Conservation (phyloP, 1,140 invertebrate species). For the Bombus pyrosoma region DNA sequence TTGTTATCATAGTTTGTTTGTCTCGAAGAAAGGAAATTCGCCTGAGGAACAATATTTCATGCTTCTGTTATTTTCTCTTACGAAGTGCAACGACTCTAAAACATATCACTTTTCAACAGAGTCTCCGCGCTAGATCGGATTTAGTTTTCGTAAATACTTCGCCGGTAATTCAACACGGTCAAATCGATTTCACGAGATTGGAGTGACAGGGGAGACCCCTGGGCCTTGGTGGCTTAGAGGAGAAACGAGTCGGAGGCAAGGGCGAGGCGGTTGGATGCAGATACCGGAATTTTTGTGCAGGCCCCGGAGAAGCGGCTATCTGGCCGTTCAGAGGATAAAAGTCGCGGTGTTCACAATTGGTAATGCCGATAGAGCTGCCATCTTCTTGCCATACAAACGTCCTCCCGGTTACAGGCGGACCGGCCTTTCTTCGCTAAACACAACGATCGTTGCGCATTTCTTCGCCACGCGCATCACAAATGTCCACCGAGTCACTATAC, state of each 20-base stretch:
- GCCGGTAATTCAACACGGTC: slow-evolving; percentile 54
- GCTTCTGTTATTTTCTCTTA: neutral
- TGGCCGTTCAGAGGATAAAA: slow-evolving; percentile 63
- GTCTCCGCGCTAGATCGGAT: neutral
- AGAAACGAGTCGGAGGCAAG: slow-evolving; percentile 4
- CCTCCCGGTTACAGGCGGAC: slow-evolving; percentile 72
- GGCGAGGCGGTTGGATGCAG: slow-evolving; percentile 42
- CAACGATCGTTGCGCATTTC: slow-evolving; percentile 53
- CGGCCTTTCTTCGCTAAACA: slow-evolving; percentile 69
- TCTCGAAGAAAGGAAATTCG: neutral
- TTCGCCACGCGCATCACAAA: slow-evolving; percentile 48
- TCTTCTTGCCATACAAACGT: slow-evolving; percentile 81
- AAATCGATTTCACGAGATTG: slow-evolving; percentile 66
- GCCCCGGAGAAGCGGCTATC: slow-evolving; percentile 29
- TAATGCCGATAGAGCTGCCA: slow-evolving; percentile 80
- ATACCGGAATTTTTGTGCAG: slow-evolving; percentile 56
- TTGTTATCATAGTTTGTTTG: neutral
- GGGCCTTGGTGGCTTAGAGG: slow-evolving; percentile 46
- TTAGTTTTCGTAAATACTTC: slow-evolving; percentile 38
- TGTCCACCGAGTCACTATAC: slow-evolving; percentile 29
- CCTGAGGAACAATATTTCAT: too few species aligned
- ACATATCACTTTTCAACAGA: neutral
- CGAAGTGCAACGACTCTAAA: neutral
- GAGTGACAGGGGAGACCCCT: slow-evolving; percentile 19
- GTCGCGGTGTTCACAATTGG: slow-evolving; percentile 63